Percentiles rank a stretch among this genome's conserved stretches.
Evolutionary conservation across 2,888 invertebrate species (phyloP).

Genomic region (Taphrorychus bicolor): DNA sequence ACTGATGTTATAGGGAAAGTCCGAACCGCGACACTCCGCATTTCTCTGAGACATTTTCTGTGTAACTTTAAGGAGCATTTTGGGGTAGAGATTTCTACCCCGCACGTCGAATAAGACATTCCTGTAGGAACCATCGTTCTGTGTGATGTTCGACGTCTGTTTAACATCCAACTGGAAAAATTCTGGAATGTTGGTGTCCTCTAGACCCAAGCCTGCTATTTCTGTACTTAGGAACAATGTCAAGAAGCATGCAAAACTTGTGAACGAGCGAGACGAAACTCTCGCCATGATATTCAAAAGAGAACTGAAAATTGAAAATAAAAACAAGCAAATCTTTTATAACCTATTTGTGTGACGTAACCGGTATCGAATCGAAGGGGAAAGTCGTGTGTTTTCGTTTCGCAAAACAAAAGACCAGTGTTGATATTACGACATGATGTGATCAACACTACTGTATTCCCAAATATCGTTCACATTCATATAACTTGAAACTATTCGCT

Average conservation of each 20-base stretch:
- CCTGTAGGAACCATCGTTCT: constrained; percentile 48
- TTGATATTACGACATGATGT: too few relatives aligned
- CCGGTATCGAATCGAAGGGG: too few relatives aligned
- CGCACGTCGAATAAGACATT: constrained; percentile 54
- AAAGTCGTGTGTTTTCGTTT: too few relatives aligned
- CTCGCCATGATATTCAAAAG: constrained; percentile 57
- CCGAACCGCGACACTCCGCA: constrained; percentile 49
- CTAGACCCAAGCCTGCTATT: constrained; percentile 18
- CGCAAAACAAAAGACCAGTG: too few relatives aligned
- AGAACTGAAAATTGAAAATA: constrained; percentile 44
- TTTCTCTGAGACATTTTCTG: constrained; percentile 49
- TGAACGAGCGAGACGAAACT: constrained; percentile 50
- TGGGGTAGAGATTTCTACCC: constrained; percentile 53
- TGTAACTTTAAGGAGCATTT: constrained; percentile 53
- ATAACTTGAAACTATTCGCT: too few relatives aligned
- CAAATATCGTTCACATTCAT: too few relatives aligned
- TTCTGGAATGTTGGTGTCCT: constrained; percentile 46
- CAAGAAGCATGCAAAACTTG: constrained; percentile 47
- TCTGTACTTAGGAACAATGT: constrained; percentile 38
- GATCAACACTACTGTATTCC: too few relatives aligned
- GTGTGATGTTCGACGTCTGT: constrained; percentile 36
- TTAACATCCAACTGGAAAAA: constrained; percentile 45
- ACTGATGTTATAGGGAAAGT: constrained; percentile 50
- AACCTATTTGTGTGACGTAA: too few relatives aligned
- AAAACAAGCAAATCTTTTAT: constrained; percentile 41